A percentile compares a stretch with the other conserved stretches of the same genome.
Conservation (phyloP, 2,113 vertebrate species). For the Epinephelus moara region DNA sequence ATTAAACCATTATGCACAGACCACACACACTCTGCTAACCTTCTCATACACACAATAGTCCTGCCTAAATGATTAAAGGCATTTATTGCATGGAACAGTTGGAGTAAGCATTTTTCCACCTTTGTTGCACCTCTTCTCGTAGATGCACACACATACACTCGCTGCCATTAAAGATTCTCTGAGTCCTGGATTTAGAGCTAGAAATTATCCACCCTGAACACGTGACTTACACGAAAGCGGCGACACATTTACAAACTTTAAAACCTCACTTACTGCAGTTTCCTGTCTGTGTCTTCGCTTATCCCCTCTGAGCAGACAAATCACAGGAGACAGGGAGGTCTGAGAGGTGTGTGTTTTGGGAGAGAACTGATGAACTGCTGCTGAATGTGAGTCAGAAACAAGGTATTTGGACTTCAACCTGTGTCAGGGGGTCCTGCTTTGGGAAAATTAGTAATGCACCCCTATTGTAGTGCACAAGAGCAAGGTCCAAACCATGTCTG, state of each 20-base stretch:
- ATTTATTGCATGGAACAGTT: background rate
- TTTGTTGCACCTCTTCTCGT: background rate
- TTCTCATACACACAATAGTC: slow-evolving; percentile 23
- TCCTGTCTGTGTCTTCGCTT: background rate
- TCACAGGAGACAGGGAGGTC: background rate
- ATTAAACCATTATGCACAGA: slow-evolving; percentile 12
- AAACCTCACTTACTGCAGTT: slow-evolving; percentile 4
- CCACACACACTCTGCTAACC: background rate
- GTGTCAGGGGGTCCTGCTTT: slow-evolving; percentile 5
- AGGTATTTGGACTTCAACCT: background rate
- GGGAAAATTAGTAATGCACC: background rate
- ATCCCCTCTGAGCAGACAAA: background rate
- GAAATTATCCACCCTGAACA: slow-evolving; percentile 13
- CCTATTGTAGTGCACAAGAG: background rate
- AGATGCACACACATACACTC: background rate
- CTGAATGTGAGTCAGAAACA: slow-evolving; percentile 5
- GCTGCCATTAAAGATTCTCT: background rate
- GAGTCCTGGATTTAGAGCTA: background rate
- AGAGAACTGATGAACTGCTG: background rate
- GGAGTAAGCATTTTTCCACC: background rate
- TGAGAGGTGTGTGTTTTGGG: slow-evolving; percentile 10
- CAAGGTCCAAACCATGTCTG: slow-evolving; percentile 6
- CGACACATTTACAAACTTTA: background rate
- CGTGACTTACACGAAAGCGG: background rate
- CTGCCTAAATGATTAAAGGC: slow-evolving; percentile 3